Conservation (phyloP, 2,888 invertebrate genomes). For the Plemyria rubiginata region DNA sequence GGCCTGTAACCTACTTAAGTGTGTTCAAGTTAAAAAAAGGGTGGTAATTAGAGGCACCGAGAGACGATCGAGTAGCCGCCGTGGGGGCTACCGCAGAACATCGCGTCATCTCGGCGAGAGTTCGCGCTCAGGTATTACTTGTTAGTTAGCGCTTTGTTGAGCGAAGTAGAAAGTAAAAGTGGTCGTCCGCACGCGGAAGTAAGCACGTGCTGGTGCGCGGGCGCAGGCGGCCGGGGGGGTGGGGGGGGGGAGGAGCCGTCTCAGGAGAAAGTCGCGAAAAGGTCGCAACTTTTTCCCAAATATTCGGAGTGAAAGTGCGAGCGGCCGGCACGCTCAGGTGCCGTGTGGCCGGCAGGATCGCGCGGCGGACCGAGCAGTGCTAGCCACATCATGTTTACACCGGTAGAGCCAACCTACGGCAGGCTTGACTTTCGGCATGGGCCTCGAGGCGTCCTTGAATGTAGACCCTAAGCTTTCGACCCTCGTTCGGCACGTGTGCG, state of each 20-base stretch:
- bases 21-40: too few relatives aligned
- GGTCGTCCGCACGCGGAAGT: slow-evolving; percentile 72
- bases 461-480: too few relatives aligned
- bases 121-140: background rate
- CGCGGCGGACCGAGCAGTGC: background rate
- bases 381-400: background rate
- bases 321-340: too few relatives aligned
- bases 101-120: slow-evolving; percentile 14
- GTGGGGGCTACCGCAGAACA: background rate
- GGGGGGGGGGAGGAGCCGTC: slow-evolving; percentile 42
- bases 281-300: slow-evolving; percentile 84
- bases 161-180: slow-evolving; percentile 77
- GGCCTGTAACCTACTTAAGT: too few relatives aligned
- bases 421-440: too few relatives aligned
- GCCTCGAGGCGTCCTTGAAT: too few relatives aligned
- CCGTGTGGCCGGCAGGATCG: too few relatives aligned
- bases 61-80: too few relatives aligned
- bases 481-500: too few relatives aligned
- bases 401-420: background rate
- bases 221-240: slow-evolving; percentile 32
- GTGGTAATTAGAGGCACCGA: too few relatives aligned
- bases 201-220: slow-evolving; percentile 57
- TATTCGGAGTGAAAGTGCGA: slow-evolving; percentile 81
- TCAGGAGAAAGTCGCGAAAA: slow-evolving; percentile 80
- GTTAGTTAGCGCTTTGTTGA: slow-evolving; percentile 46